Conservation (phyloP, 2,797 vertebrate species). For the Microchirus variegatus region DNA sequence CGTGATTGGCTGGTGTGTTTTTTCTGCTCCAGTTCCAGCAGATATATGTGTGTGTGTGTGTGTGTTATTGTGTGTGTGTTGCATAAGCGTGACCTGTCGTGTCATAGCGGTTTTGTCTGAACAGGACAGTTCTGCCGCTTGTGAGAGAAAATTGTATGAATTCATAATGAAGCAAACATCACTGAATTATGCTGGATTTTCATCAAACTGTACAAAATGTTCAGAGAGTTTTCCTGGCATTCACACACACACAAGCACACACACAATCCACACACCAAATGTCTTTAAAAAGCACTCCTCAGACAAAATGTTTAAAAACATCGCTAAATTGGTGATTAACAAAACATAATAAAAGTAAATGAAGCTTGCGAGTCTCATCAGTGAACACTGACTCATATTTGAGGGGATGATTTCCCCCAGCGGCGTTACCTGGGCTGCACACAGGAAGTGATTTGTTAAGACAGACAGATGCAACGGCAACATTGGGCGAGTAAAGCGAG, state of each 20-base stretch:
- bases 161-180: not conserved
- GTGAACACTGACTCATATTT: too few species aligned
- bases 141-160: constrained; percentile 4
- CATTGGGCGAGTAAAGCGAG: too few species aligned
- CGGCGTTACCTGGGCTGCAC: too few species aligned
- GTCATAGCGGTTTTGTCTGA: constrained; percentile 54
- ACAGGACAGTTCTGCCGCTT: constrained; percentile 48
- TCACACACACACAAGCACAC: not conserved
- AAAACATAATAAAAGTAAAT: too few species aligned
- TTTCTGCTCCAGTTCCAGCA: constrained; percentile 75
- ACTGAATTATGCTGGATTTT: not conserved
- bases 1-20: constrained; percentile 46
- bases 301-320: too few species aligned
- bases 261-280: not conserved
- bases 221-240: not conserved
- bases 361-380: too few species aligned
- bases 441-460: too few species aligned
- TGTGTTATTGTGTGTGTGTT: constrained; percentile 63
- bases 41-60: constrained; percentile 8
- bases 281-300: not conserved
- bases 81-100: constrained; percentile 64
- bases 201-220: not conserved
- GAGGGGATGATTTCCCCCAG: too few species aligned
- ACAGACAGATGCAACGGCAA: too few species aligned
- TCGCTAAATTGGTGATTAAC: too few species aligned